A percentile compares a stretch with the other conserved stretches of the same genome.
phyloP scores from a whole-genome alignment of 2,113 vertebrate species.

The Paratilapia polleni region DNA sequence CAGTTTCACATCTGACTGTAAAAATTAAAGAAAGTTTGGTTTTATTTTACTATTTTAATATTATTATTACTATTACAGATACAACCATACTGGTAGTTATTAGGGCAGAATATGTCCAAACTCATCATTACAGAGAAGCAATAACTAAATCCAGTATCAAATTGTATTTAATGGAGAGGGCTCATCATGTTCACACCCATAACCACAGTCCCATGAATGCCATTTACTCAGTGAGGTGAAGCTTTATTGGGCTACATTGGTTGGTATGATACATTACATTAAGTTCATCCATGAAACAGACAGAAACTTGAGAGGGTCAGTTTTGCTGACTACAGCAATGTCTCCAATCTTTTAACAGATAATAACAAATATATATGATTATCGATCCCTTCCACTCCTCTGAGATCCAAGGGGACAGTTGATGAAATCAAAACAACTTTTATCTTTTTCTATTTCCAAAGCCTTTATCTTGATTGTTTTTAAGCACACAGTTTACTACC shows the following conservation, averaged over 20 bases:
- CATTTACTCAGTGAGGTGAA: background rate
- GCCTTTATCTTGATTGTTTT: slow-evolving; percentile 31
- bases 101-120: too few relatives aligned
- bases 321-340: slow-evolving; percentile 20
- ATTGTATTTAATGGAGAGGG: background rate
- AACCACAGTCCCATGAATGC: background rate
- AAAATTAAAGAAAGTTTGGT: background rate
- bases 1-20: fast-evolving
- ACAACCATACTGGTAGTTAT: too few relatives aligned
- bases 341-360: slow-evolving; percentile 8
- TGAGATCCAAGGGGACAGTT: slow-evolving; percentile 25
- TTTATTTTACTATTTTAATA: background rate
- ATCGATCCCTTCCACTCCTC: slow-evolving; percentile 32
- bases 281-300: background rate
- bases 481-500: slow-evolving; percentile 1
- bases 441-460: slow-evolving; percentile 6
- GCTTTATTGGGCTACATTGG: background rate
- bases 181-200: background rate
- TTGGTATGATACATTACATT: background rate
- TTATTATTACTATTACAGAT: background rate
- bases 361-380: slow-evolving; percentile 56
- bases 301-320: slow-evolving; percentile 6
- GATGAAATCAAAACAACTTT: slow-evolving; percentile 45
- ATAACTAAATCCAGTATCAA: background rate
- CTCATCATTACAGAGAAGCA: too few relatives aligned